Evolutionary conservation across 2,888 invertebrate genomes (phyloP).

Genomic region (Koerneria pararmatus): DNA sequence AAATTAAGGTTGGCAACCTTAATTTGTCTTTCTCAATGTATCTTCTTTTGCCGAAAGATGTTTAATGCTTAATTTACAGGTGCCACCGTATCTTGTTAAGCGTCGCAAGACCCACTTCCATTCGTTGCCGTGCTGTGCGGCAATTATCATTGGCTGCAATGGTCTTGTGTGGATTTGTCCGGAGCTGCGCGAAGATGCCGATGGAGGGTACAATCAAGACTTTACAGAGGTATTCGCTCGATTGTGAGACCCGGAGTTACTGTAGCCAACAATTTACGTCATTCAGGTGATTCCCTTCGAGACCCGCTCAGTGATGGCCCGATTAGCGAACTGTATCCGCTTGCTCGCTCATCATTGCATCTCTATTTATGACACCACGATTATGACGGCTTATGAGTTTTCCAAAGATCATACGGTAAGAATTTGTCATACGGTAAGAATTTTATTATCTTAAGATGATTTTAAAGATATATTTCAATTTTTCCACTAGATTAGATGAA

Average conservation of each 20-base stretch:
- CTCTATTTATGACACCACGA: conserved; percentile 85
- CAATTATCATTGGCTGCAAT: conserved; percentile 83
- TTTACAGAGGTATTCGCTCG: conserved; percentile 64
- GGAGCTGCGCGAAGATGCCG: conserved; percentile 62
- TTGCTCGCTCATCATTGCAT: conserved; percentile 81
- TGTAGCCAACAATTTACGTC: neutral
- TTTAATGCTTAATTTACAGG: too few species aligned
- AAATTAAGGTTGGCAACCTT: too few species aligned
- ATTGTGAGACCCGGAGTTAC: neutral
- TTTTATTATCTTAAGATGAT: neutral
- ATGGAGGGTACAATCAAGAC: conserved; percentile 74
- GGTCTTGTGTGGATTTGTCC: conserved; percentile 80
- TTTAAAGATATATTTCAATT: neutral
- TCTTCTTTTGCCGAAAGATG: too few species aligned
- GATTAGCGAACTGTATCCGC: conserved; percentile 83
- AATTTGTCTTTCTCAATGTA: too few species aligned
- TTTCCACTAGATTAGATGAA: neutral
- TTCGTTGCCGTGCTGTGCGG: conserved; percentile 82
- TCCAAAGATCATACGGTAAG: conserved; percentile 75
- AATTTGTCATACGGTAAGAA: neutral
- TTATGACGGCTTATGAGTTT: conserved; percentile 79
- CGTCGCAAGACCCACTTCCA: conserved; percentile 93
- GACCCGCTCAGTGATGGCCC: conserved; percentile 80
- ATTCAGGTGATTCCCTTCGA: conserved; percentile 70
- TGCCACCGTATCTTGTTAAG: conserved; percentile 84